These are phyloP conservation scores for Panagrolaimus sp. DNA, from an alignment of 1,140 invertebrate species.

Conservation along the genomic window DNA sequence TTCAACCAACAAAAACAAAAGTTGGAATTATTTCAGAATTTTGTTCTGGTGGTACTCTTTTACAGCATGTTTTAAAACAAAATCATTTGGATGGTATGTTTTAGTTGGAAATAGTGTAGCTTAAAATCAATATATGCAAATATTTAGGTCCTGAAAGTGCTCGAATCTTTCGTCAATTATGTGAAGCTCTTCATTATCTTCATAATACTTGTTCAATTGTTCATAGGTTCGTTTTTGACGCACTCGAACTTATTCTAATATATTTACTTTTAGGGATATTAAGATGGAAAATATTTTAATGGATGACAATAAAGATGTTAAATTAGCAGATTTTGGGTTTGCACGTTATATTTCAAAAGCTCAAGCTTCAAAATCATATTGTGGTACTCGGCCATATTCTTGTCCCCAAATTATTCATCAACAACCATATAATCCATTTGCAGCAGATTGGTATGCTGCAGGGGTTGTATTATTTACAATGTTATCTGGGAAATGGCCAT, in stretches of 20 bases:
- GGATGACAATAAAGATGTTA: slow-evolving; percentile 95
- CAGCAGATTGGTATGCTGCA: slow-evolving; percentile 24
- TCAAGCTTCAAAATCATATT: slow-evolving; percentile 20
- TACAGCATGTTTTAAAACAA: not conserved
- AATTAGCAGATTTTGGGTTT: slow-evolving; percentile 80
- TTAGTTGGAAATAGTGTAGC: not conserved
- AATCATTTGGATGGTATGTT: not conserved
- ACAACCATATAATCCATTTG: slow-evolving; percentile 18
- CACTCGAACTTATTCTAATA: not conserved
- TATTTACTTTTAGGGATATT: slow-evolving; percentile 9
- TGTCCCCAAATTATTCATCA: slow-evolving; percentile 11
- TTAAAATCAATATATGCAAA: not conserved
- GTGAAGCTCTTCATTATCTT: slow-evolving; percentile 26
- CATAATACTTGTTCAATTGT: slow-evolving; percentile 8
- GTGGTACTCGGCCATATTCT: slow-evolving; percentile 21
- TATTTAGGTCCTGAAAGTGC: slow-evolving; percentile 12
- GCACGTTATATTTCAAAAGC: slow-evolving; percentile 62
- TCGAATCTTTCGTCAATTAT: slow-evolving; percentile 20
- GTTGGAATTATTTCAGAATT: slow-evolving; percentile 25
- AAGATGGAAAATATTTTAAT: slow-evolving; percentile 74
- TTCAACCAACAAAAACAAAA: slow-evolving; percentile 1
- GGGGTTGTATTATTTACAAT: slow-evolving; percentile 24
- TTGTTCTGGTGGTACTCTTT: slow-evolving; percentile 20
- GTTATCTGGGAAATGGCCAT: slow-evolving; percentile 20
- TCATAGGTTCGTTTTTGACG: slow-evolving; percentile 15